Percentiles rank a stretch among this genome's conserved stretches.
Conservation (phyloP, 2,888 invertebrate genomes). For the Phyto melanocephala region DNA sequence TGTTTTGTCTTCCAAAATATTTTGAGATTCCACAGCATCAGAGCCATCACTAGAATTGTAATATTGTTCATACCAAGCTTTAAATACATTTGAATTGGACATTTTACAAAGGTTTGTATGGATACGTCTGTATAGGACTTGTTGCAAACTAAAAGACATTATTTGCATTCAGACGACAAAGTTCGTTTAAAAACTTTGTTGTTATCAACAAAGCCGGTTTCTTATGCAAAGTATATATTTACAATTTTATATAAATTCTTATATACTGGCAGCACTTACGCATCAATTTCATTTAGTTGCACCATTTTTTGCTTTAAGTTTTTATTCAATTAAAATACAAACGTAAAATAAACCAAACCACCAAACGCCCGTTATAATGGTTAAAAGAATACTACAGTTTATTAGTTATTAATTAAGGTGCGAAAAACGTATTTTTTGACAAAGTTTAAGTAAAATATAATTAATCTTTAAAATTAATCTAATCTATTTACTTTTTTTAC, state of each 20-base stretch:
- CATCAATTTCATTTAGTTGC: conserved; percentile 25
- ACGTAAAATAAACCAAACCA: background rate
- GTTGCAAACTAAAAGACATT: background rate
- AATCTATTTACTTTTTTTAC: background rate
- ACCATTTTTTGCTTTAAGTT: conserved; percentile 22
- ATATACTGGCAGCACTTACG: conserved; percentile 30
- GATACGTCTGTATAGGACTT: background rate
- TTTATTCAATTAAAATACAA: background rate
- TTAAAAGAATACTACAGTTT: background rate
- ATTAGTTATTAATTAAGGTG: background rate
- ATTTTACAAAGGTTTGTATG: background rate
- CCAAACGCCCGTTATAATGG: conserved; percentile 6
- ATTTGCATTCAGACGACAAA: background rate
- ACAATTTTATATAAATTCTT: background rate
- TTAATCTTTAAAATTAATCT: background rate
- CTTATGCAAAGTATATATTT: background rate
- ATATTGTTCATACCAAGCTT: conserved; percentile 31
- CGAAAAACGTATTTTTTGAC: too few species aligned
- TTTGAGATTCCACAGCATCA: background rate
- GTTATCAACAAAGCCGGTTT: background rate
- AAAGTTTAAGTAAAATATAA: background rate
- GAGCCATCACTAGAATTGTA: conserved; percentile 33
- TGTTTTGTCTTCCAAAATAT: conserved; percentile 74
- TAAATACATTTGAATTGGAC: conserved; percentile 31
- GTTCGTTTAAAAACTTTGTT: background rate